Conservation (phyloP, 1,140 invertebrate species). For the Branchinecta lindahli region DNA sequence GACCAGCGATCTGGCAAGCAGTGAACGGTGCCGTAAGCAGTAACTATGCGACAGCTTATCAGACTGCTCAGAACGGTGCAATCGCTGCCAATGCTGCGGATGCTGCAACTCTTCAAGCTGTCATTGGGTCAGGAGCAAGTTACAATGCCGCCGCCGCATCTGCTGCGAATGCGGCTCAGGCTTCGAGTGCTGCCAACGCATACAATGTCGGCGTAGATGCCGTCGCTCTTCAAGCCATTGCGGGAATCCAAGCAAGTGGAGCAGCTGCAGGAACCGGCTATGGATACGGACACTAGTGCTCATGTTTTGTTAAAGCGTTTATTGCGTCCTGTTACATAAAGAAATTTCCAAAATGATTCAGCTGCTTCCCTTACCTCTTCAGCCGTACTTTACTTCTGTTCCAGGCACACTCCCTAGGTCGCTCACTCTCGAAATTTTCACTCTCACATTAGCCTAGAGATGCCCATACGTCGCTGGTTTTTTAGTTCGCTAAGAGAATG, state of each 20-base stretch:
- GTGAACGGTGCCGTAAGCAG: conserved; percentile 12
- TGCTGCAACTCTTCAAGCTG: conserved; percentile 14
- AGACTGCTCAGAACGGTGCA: conserved; percentile 12
- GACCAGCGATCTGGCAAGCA: conserved; percentile 14
- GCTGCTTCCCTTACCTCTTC: too few species aligned
- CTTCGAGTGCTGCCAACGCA: conserved; percentile 14
- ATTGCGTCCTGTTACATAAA: too few species aligned
- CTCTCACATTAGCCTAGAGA: too few species aligned
- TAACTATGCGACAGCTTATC: conserved; percentile 16
- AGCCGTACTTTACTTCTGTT: too few species aligned
- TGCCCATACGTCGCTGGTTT: too few species aligned
- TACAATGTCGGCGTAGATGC: conserved; percentile 15
- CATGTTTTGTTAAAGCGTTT: too few species aligned
- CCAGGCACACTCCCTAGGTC: too few species aligned
- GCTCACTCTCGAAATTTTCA: too few species aligned
- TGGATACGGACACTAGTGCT: conserved; percentile 3
- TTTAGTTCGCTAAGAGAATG: too few species aligned
- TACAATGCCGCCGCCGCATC: conserved; percentile 2
- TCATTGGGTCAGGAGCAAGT: conserved; percentile 12
- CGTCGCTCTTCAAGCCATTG: conserved; percentile 14
- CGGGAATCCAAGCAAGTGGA: conserved; percentile 11
- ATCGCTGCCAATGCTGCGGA: conserved; percentile 14
- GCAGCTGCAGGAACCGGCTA: conserved; percentile 14
- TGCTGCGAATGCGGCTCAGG: conserved; percentile 11
- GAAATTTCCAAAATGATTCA: too few species aligned